These are phyloP conservation scores for Lagodon rhomboides DNA, from an alignment of 2,797 vertebrate species.

Conservation along the genomic window DNA sequence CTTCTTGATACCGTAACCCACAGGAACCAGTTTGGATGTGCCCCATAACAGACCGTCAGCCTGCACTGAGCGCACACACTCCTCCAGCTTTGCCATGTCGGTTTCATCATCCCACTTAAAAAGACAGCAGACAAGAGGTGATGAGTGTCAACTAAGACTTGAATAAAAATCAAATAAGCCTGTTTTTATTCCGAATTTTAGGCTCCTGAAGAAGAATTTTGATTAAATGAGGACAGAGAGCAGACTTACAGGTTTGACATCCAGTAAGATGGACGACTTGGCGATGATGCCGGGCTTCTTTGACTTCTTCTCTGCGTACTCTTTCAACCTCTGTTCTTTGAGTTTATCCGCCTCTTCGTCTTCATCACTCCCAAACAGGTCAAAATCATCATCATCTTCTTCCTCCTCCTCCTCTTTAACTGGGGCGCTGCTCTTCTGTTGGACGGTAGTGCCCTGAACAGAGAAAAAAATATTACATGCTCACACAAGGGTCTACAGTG, in stretches of 20 bases:
- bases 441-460: conserved; percentile 67
- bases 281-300: conserved; percentile 92
- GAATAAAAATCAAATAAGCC: not conserved
- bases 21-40: conserved; percentile 94
- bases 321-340: conserved; percentile 91
- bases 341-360: conserved; percentile 91
- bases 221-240: not conserved
- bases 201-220: not conserved
- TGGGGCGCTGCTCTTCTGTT: conserved; percentile 63
- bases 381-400: conserved; percentile 82
- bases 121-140: no score
- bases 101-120: conserved; percentile 97
- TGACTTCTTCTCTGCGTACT: conserved; percentile 92
- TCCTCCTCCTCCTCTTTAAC: conserved; percentile 56
- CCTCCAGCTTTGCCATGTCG: conserved; percentile 95
- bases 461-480: not conserved
- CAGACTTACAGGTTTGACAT: conserved; percentile 93
- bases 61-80: conserved; percentile 91
- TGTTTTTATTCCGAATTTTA: not conserved
- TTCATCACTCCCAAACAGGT: conserved; percentile 95
- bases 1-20: conserved; percentile 96
- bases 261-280: conserved; percentile 96
- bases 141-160: not conserved
- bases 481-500: not conserved
- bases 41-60: conserved; percentile 95